phyloP scores from a whole-genome alignment of 2,888 invertebrate species.

The Athrips mouffetella region DNA sequence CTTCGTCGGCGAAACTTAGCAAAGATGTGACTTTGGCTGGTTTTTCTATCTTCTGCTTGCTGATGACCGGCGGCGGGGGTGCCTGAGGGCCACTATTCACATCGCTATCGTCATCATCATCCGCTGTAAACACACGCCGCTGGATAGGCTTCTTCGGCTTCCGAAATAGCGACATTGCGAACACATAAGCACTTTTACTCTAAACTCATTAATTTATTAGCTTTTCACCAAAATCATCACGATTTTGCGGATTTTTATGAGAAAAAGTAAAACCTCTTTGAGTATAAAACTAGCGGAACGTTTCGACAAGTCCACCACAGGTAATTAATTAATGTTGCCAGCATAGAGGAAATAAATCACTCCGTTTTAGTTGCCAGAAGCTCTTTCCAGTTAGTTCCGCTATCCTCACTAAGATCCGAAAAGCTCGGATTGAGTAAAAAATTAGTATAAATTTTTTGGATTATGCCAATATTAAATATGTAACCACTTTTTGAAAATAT shows the following conservation, averaged over 20 bases:
- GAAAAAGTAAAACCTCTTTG: not conserved
- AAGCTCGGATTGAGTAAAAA: no score
- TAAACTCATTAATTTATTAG: not conserved
- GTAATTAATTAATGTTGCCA: no score
- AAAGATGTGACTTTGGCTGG: conserved; percentile 77
- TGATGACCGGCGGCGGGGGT: conserved; percentile 72
- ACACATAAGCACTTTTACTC: not conserved
- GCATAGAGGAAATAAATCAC: no score
- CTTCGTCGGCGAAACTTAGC: conserved; percentile 90
- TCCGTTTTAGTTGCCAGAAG: no score
- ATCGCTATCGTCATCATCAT: conserved; percentile 81
- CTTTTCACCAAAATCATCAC: not conserved
- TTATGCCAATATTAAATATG: no score
- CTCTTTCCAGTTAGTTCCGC: no score
- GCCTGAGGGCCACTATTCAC: conserved; percentile 73
- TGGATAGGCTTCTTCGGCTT: conserved; percentile 90
- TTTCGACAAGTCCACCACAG: no score
- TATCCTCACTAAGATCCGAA: no score
- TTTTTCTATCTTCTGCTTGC: conserved; percentile 69
- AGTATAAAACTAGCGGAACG: no score
- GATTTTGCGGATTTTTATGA: not conserved
- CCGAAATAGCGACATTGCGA: conserved; percentile 88
- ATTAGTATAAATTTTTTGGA: no score
- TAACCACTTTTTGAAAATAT: no score
- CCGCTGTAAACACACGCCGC: conserved; percentile 84